phyloP scores from a whole-genome alignment of 2,113 vertebrate genomes.

The Onychostruthus taczanowskii region DNA sequence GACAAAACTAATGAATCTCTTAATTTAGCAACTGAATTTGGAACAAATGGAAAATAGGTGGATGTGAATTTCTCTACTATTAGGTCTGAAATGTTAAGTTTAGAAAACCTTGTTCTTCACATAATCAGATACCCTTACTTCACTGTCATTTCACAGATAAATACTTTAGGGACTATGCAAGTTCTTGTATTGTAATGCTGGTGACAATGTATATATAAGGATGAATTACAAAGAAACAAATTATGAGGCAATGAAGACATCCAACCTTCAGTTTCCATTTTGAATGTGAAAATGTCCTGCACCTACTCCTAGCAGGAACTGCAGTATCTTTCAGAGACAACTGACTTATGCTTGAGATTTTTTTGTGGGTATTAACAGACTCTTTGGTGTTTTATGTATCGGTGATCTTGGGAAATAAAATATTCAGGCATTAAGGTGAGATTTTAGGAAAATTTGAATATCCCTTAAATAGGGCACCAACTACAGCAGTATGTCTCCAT shows the following conservation, averaged over 20 bases:
- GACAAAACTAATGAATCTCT: neutral
- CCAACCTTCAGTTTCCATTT: neutral
- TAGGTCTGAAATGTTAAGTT: neutral
- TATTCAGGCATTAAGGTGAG: neutral
- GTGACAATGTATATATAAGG: neutral
- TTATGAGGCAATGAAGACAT: neutral
- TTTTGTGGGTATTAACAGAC: neutral
- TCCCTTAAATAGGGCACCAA: neutral
- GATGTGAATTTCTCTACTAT: neutral
- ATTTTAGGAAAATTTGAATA: neutral
- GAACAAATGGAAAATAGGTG: neutral
- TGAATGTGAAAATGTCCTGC: neutral
- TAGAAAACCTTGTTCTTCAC: neutral
- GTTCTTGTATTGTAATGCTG: neutral
- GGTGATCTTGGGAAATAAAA: neutral
- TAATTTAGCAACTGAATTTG: neutral
- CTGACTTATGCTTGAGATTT: neutral
- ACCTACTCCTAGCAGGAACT: neutral
- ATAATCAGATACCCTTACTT: neutral
- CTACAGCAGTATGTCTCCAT: neutral
- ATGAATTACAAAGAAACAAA: neutral
- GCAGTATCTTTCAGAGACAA: neutral
- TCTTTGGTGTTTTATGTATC: neutral
- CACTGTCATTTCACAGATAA: neutral
- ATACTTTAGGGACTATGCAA: neutral